phyloP scores from a whole-genome alignment of 2,113 vertebrate genomes.

The Phoenicopterus ruber region DNA sequence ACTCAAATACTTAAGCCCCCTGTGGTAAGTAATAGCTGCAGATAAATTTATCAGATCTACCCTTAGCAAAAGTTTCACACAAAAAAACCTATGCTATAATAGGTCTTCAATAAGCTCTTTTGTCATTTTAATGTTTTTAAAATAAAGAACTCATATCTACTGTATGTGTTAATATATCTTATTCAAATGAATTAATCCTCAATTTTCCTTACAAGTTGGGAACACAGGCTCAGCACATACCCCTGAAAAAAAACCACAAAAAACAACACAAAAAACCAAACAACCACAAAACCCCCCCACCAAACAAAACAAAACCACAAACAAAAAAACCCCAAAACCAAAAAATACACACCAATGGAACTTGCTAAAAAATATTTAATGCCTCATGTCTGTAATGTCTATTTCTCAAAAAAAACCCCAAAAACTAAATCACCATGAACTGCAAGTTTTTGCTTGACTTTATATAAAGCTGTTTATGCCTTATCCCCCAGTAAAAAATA shows the following conservation, averaged over 20 bases:
- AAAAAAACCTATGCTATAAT: fast-evolving
- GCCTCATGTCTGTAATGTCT: neutral
- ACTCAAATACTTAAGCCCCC: neutral
- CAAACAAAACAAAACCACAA: no score
- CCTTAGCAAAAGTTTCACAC: neutral
- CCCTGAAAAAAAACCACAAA: neutral
- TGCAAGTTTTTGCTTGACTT: neutral
- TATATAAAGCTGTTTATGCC: neutral
- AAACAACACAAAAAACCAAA: no score
- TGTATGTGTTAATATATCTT: neutral
- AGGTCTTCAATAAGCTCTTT: neutral
- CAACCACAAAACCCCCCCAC: no score
- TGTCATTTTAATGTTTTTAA: neutral
- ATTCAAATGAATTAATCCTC: neutral
- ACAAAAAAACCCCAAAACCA: no score
- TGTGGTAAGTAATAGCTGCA: neutral
- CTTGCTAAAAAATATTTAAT: neutral
- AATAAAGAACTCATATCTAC: neutral
- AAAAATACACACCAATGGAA: no score
- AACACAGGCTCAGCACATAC: neutral
- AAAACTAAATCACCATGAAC: neutral
- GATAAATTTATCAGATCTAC: neutral
- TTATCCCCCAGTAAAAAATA: neutral
- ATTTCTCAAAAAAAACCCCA: neutral
- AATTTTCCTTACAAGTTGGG: neutral